Conservation (phyloP, 2,113 vertebrate genomes). For the Corythornis vintsioides region DNA sequence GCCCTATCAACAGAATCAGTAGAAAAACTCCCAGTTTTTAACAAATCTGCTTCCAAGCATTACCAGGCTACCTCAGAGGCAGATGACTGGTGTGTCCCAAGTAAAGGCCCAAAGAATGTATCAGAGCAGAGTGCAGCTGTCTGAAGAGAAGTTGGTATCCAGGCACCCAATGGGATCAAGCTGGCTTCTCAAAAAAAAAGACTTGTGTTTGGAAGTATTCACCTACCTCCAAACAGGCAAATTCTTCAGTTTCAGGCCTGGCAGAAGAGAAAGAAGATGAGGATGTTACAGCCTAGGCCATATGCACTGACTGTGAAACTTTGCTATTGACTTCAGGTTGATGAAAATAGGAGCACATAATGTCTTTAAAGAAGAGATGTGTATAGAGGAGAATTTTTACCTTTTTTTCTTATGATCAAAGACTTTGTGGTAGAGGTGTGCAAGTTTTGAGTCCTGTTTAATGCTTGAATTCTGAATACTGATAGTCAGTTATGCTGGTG, state of each 20-base stretch:
- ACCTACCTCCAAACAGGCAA: constrained; percentile 1
- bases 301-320: neutral
- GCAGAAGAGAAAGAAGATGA: neutral
- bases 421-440: constrained; percentile 8
- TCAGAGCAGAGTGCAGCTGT: constrained; percentile 76
- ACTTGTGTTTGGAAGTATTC: constrained; percentile 30
- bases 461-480: constrained; percentile 43
- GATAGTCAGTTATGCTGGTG: neutral
- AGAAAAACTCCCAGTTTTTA: constrained; percentile 96
- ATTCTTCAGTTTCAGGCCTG: constrained; percentile 9
- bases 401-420: constrained; percentile 10
- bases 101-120: constrained; percentile 87
- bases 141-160: constrained; percentile 53
- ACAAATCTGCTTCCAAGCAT: constrained; percentile 92
- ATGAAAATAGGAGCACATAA: neutral
- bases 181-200: constrained; percentile 23
- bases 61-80: constrained; percentile 89
- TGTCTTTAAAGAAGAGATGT: constrained; percentile 5
- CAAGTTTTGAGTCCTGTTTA: constrained; percentile 31
- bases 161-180: constrained; percentile 64
- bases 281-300: neutral
- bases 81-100: constrained; percentile 96
- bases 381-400: neutral
- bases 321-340: neutral
- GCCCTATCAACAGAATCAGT: constrained; percentile 93